Conservation (phyloP, 2,113 vertebrate genomes). For the Condylura cristata region DNA sequence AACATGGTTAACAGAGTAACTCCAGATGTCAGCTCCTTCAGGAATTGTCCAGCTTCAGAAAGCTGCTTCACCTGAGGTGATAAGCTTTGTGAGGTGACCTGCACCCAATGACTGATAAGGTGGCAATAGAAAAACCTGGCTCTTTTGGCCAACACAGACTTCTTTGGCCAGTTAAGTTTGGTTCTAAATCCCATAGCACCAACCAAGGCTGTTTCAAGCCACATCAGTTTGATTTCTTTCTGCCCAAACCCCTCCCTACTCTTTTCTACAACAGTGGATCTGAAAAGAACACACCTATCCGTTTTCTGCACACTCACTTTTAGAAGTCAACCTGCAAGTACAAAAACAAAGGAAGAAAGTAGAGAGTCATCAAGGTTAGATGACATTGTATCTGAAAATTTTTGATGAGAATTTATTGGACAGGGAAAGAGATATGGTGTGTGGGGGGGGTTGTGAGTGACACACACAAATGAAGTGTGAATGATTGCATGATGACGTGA, state of each 20-base stretch:
- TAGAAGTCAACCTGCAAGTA: background rate
- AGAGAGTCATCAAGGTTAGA: background rate
- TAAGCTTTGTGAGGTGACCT: background rate
- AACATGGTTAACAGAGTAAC: background rate
- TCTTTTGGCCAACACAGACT: background rate
- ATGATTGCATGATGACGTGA: background rate
- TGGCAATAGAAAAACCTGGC: background rate
- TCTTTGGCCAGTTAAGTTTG: background rate
- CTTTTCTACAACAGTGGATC: background rate
- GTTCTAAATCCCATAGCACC: background rate
- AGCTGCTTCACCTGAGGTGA: background rate
- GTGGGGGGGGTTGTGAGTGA: background rate
- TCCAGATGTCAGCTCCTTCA: background rate
- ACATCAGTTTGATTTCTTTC: background rate
- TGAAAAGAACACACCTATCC: background rate
- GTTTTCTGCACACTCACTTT: background rate
- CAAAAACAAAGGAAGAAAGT: background rate
- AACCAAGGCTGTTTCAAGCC: background rate
- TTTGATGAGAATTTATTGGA: background rate
- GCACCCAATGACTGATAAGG: background rate
- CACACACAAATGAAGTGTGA: too few relatives aligned
- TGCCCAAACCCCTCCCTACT: background rate
- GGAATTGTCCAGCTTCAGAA: background rate
- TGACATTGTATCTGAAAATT: background rate
- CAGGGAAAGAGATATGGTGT: background rate